A percentile compares a stretch with the other conserved stretches of the same genome.
Conservation (phyloP, 2,888 invertebrate species). For the Agrotis puta region DNA sequence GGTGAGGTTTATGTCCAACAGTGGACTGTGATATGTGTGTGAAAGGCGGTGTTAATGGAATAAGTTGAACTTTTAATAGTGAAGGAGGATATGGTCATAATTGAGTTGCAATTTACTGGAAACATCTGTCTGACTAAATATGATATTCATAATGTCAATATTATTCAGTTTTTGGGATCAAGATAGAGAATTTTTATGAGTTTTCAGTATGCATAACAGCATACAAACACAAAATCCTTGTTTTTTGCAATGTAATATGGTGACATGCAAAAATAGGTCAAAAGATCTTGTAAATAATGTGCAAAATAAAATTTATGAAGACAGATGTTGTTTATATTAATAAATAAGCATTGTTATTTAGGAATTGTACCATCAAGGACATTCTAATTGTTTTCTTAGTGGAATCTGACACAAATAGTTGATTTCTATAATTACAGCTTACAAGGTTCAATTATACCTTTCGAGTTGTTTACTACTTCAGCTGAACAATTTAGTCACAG, state of each 20-base stretch:
- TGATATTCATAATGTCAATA: background rate
- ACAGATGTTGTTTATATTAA: slow-evolving; percentile 11
- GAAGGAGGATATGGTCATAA: too few relatives aligned
- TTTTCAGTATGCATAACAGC: too few relatives aligned
- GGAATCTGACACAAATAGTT: slow-evolving; percentile 46
- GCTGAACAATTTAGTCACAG: background rate
- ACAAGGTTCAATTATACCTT: slow-evolving; percentile 15
- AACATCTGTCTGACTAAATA: background rate
- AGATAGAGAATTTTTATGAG: too few relatives aligned
- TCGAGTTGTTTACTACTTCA: background rate
- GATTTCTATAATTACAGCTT: slow-evolving; percentile 20
- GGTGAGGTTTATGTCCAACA: background rate
- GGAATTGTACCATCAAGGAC: slow-evolving; percentile 60
- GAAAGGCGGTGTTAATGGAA: too few relatives aligned
- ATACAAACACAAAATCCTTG: slow-evolving; percentile 2
- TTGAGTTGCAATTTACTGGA: too few relatives aligned
- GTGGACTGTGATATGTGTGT: background rate
- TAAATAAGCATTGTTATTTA: slow-evolving; percentile 40
- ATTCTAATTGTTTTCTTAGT: slow-evolving; percentile 60
- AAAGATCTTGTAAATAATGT: slow-evolving; percentile 17
- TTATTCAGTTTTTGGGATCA: background rate
- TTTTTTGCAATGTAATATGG: slow-evolving; percentile 8
- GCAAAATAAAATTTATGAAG: slow-evolving; percentile 17
- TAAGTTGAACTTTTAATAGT: too few relatives aligned
- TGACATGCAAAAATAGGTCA: slow-evolving; percentile 39